phyloP scores from a whole-genome alignment of 1,140 invertebrate species.

The Dryas iulia region DNA sequence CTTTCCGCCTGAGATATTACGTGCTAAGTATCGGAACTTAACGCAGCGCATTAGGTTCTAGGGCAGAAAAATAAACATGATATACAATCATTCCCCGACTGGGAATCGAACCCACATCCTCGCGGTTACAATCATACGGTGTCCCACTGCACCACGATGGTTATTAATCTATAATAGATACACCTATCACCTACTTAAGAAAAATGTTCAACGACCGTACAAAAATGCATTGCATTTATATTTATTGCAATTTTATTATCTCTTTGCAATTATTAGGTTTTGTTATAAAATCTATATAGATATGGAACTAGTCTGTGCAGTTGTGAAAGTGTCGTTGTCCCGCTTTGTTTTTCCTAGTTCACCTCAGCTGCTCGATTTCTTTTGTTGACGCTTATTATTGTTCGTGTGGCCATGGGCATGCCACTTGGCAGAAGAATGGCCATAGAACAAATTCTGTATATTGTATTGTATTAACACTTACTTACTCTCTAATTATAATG shows the following conservation, averaged over 20 bases:
- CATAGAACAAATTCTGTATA: neutral
- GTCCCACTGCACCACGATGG: no score
- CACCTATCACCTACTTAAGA: neutral
- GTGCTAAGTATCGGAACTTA: no score
- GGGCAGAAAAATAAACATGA: no score
- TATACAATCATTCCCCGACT: no score
- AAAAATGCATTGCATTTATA: neutral
- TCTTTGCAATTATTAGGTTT: neutral
- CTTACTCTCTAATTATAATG: no score
- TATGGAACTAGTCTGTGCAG: neutral
- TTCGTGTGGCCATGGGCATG: constrained; percentile 31
- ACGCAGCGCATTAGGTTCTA: no score
- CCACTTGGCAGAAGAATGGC: constrained; percentile 4
- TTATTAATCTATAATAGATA: no score
- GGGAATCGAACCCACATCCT: no score
- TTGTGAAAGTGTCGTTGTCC: constrained; percentile 34
- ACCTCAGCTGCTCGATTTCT: constrained; percentile 48
- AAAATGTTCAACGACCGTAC: neutral
- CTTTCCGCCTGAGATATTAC: no score
- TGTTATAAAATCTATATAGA: neutral
- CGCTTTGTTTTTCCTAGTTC: constrained; percentile 41
- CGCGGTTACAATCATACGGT: no score
- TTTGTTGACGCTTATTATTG: constrained; percentile 48
- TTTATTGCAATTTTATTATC: neutral
- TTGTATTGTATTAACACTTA: neutral